Evolutionary conservation across 1,140 invertebrate species (phyloP), one percentile per base, ranked within the genome.

Genomic region (Pseudomyrmex concolor): DNA sequence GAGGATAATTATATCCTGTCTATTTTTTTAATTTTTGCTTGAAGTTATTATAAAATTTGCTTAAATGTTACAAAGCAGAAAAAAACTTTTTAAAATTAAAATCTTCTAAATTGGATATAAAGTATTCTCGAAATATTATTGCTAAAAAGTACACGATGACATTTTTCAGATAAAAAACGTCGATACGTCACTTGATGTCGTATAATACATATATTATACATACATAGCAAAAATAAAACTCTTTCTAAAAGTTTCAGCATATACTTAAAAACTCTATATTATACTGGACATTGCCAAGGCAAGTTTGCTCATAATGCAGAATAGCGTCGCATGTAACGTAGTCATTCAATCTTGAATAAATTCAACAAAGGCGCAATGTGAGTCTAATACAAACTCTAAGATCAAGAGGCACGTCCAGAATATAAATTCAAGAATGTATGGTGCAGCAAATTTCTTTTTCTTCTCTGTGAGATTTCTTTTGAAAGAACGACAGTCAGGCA

Each of bases 311-410:
- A n/a, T 48, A 51, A 73, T 9, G 57, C 19, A 15, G 43, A 62
- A n/a, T 50, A 62, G 43, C 19, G 19, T 10, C 15, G 57, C 7
- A 74, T 50, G 71, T 74, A 74, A 50, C 19, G 43, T 25, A 73
- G 71, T 17, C 54, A 73, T 73, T 73, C 71, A 62, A 74, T 74
- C 57, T 62, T 48, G 57, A 74, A 74, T 74, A 74, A 74, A 74
- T 62, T 62, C 13, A 62, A 15, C 71, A 19, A 25, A 4, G 34
- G 43, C 10, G n/a, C 43, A 62, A 34, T 34, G 57, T 48, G 43
- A 55, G 15, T 19, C 43, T 62, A 34, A 48, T 50, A 45, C 15
- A 74, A 48, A 74, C 57, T 50, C 19, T 17, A 17, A 62, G 71
- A 62, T 9, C 55, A 60, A 60, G 71, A 5, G 48, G 43, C 71